These are phyloP conservation scores for Cheilosia grossa DNA, from an alignment of 2,888 invertebrate species.

Conservation along the genomic window DNA sequence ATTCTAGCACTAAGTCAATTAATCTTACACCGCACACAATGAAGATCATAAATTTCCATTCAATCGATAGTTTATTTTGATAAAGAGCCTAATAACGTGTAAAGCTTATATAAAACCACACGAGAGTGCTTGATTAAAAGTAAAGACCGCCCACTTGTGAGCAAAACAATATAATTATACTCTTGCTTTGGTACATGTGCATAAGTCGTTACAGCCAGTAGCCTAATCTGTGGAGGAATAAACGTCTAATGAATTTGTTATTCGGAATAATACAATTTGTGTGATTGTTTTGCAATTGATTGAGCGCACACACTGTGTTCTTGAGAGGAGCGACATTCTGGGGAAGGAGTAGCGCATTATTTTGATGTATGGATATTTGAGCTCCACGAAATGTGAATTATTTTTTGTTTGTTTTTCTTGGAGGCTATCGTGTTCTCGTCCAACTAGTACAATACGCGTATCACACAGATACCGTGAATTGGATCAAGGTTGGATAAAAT, in stretches of 20 bases:
- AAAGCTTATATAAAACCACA: conserved; percentile 40
- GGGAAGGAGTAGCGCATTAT: neutral
- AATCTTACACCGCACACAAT: conserved; percentile 23
- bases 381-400: conserved; percentile 13
- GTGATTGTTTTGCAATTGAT: conserved; percentile 70
- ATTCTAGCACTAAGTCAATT: conserved; percentile 62
- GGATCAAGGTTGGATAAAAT: conserved; percentile 43
- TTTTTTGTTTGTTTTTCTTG: conserved; percentile 16
- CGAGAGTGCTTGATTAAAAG: conserved; percentile 23
- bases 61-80: conserved; percentile 35
- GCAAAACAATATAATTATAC: conserved; percentile 25
- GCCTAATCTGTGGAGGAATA: conserved; percentile 14
- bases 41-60: conserved; percentile 63
- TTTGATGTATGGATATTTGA: conserved; percentile 50
- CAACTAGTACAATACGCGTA: conserved; percentile 1
- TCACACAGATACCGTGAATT: neutral
- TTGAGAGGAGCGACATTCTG: too few relatives aligned
- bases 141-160: conserved; percentile 26
- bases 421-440: conserved; percentile 14
- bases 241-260: conserved; percentile 17
- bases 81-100: conserved; percentile 30
- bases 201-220: conserved; percentile 23
- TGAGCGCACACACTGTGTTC: conserved; percentile 55
- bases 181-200: neutral
- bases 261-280: conserved; percentile 1